phyloP scores from a whole-genome alignment of 2,888 invertebrate genomes.

The Stenotaenia linearis region DNA sequence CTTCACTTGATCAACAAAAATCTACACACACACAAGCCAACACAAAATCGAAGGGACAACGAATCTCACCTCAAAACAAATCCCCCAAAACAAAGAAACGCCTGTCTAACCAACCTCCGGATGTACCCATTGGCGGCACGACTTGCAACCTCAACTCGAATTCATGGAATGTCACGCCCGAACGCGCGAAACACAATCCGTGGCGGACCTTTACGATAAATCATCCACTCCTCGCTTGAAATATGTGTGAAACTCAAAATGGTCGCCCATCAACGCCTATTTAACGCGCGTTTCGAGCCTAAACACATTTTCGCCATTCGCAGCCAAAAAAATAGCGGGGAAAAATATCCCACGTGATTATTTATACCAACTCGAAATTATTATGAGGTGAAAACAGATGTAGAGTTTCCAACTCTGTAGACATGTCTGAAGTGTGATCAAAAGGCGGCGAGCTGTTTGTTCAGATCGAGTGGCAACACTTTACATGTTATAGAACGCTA shows the following conservation, averaged over 20 bases:
- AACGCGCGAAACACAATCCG: conserved; percentile 23
- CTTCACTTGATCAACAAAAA: too few species aligned
- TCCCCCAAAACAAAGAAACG: background rate
- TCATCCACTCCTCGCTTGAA: background rate
- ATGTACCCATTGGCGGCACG: background rate
- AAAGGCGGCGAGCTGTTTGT: background rate
- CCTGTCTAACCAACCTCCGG: background rate
- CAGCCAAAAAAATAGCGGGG: background rate
- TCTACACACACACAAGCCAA: too few species aligned
- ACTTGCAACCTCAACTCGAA: background rate
- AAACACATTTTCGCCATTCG: conserved; percentile 7
- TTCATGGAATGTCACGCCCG: conserved; percentile 1
- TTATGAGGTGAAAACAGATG: conserved; percentile 21
- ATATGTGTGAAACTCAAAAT: conserved; percentile 8
- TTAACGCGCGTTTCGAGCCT: background rate
- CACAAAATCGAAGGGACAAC: too few species aligned
- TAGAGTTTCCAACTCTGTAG: background rate
- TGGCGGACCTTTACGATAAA: conserved; percentile 14
- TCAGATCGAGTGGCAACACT: background rate
- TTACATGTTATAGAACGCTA: background rate
- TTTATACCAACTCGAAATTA: background rate
- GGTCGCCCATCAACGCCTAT: conserved; percentile 3
- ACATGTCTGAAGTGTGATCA: background rate
- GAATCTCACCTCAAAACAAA: too few species aligned
- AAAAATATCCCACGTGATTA: background rate